Conservation (phyloP, 2,888 invertebrate genomes). For the Habroteleia sp. region DNA sequence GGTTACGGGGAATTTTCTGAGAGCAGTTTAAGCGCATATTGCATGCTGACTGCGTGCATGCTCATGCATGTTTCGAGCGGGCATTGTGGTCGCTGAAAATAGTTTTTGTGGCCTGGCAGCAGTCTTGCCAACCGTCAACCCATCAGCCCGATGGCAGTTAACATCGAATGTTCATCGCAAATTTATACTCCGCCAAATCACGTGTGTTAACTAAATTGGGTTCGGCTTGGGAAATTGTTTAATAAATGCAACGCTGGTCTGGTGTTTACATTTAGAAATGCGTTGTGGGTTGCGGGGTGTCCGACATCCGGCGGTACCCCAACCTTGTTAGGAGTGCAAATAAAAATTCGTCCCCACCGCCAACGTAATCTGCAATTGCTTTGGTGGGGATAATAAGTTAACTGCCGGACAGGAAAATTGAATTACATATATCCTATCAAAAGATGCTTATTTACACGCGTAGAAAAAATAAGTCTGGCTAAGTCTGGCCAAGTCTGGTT, state of each 20-base stretch:
- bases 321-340: too few relatives aligned
- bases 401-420: too few relatives aligned
- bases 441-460: too few relatives aligned
- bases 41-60: constrained; percentile 60
- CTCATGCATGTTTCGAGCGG: constrained; percentile 70
- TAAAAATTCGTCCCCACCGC: too few relatives aligned
- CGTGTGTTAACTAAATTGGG: constrained; percentile 53
- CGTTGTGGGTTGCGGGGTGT: neutral
- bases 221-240: constrained; percentile 38
- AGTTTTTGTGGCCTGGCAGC: constrained; percentile 74
- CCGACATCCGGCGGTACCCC: too few relatives aligned
- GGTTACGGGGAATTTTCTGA: constrained; percentile 74
- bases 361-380: too few relatives aligned
- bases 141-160: constrained; percentile 72
- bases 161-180: constrained; percentile 68
- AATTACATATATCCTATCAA: too few relatives aligned
- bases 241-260: constrained; percentile 7
- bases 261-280: constrained; percentile 4
- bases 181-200: constrained; percentile 47
- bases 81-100: constrained; percentile 79
- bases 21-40: constrained; percentile 70
- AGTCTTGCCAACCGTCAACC: constrained; percentile 69
- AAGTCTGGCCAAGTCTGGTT: too few relatives aligned
- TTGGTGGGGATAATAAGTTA: too few relatives aligned
- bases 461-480: too few relatives aligned